Conservation (phyloP, 2,113 vertebrate genomes). For the Rhipidura dahli region DNA sequence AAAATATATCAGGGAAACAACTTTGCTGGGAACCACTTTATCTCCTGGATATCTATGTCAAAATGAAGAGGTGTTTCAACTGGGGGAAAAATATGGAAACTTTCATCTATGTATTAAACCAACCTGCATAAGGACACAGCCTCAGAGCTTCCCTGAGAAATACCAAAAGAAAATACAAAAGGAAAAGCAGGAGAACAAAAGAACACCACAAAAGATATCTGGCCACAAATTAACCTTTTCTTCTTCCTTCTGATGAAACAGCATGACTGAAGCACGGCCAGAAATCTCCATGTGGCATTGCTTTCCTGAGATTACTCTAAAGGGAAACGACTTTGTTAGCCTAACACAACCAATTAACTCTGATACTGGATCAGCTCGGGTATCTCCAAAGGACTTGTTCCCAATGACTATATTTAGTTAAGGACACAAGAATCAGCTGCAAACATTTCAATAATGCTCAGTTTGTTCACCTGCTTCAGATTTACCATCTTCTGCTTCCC, state of each 20-base stretch:
- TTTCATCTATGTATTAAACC: background rate
- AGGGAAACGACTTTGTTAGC: background rate
- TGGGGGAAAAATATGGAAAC: background rate
- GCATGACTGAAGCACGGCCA: accelerated
- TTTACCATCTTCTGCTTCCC: background rate
- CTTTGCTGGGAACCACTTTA: background rate
- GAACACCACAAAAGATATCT: background rate
- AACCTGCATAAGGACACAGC: background rate
- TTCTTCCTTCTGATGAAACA: background rate
- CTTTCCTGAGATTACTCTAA: background rate
- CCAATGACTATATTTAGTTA: background rate
- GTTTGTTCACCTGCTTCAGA: background rate
- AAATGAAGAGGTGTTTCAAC: background rate
- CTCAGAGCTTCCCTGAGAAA: background rate
- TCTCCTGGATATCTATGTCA: background rate
- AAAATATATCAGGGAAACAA: background rate
- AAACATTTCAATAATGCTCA: background rate
- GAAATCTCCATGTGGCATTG: background rate
- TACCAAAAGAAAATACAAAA: background rate
- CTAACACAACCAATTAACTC: background rate
- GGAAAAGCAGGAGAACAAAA: background rate
- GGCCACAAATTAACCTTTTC: background rate
- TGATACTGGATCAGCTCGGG: background rate
- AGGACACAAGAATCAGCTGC: background rate
- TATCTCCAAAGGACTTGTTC: background rate